phyloP scores from a whole-genome alignment of 2,797 vertebrate genomes.

The Morelia viridis region DNA sequence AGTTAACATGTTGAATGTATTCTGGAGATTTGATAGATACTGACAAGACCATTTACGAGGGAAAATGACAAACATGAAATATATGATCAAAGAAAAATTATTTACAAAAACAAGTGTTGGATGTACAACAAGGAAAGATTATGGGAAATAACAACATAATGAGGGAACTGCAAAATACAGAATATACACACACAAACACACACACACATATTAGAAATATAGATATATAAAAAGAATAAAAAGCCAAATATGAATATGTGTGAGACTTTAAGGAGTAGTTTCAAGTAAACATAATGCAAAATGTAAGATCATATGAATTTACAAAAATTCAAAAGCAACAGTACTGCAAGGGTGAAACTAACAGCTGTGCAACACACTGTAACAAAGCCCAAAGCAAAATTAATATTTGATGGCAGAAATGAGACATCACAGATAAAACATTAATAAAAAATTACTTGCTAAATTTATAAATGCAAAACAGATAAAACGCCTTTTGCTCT shows the following conservation, averaged over 20 bases:
- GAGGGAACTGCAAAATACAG: background rate
- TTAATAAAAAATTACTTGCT: background rate
- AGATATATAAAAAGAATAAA: background rate
- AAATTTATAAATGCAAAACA: background rate
- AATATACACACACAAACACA: background rate
- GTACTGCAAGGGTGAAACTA: background rate
- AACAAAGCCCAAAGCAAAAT: background rate
- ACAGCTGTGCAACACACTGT: background rate
- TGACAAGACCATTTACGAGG: background rate
- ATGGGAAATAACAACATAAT: background rate
- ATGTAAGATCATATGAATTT: background rate
- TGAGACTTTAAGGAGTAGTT: conserved; percentile 2
- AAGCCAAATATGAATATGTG: background rate
- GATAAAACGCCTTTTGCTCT: background rate
- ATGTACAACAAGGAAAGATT: background rate
- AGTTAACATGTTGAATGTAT: background rate
- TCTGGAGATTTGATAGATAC: background rate
- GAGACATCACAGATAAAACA: background rate
- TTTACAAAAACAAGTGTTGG: background rate
- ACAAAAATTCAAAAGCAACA: background rate
- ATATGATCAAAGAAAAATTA: background rate
- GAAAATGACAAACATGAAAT: background rate
- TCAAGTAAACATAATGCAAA: conserved; percentile 17
- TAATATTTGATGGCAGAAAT: background rate
- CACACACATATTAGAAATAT: background rate